Evolutionary conservation across 2,797 vertebrate genomes (phyloP), one percentile per base, ranked within the genome.

Genomic region (Danio jaintianensis): DNA sequence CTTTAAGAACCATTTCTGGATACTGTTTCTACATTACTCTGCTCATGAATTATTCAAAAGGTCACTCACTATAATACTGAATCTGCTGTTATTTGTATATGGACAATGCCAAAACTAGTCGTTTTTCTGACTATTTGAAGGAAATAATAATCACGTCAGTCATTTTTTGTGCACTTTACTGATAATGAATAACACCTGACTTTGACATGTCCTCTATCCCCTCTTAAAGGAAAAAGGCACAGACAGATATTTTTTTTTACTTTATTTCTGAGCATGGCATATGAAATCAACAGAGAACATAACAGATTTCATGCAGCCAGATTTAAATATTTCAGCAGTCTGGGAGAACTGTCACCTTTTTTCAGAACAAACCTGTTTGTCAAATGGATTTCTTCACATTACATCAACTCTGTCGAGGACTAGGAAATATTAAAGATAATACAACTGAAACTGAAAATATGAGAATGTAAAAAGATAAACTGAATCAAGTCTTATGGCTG

Each of bases 31-130:
- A 47, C 42, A 43, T 18, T 58, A 18, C 22, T 18, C n/a, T 38
- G 0, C 45, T 62, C 16, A 62, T 62, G 11, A 62, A 62, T 75
- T 22, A 48, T 73, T 73, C 8, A 58, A 73, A 59, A 59, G 70
- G 42, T 59, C 42, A 73, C 55, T 73, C 40, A 12, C 8, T 47
- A 43, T 18, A 36, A 69, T 69, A 1, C 29, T 12, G 13, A 29
- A 47, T 13, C 7, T 50, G 36, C 1, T 8, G 38, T 18, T 13
- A 70, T 53, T 42, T 53, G 15, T 53, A 18, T 11, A 7, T 20
- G 50, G 70, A 40, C 62, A 55, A 70, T 55, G 36, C 7, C 4
- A 29, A 29, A 29, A 29, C 29, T 11, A 8, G 7, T 53, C 15
- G 9, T 69, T 70, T 53, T 70, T 15, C 52, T 16, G 36, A 38